Evolutionary conservation across 1,140 invertebrate genomes (phyloP), one percentile per base, ranked within the genome.

Genomic region (Pomacea maculata): DNA sequence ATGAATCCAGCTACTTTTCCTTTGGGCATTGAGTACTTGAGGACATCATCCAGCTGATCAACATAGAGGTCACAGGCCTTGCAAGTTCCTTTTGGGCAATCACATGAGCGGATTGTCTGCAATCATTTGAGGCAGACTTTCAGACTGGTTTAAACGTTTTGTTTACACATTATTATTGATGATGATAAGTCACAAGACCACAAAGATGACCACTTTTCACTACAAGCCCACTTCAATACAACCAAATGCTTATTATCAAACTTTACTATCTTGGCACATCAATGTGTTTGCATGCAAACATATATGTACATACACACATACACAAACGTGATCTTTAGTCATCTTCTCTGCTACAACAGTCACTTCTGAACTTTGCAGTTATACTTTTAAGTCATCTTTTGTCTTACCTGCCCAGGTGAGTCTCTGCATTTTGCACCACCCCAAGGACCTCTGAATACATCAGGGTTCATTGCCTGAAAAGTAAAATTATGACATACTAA

Each of bases 381-480:
- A 14, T 9, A 61, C 57, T 61, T 61, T 14, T 61, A 61, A 61
- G 15, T 17, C 11, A 11, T 6, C 57, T 14, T 61, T 61, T 61
- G 11, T 29, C 79, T 74, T 80, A 92, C 94, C 92, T 98, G 96
- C 12, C 96, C 93, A 0, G 95, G 93, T 10, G 96, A 98, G 88
- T 99, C 97, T 67, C 98, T 83, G 87, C 97, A 99, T 52, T 94
- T 91, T 11, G 93, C 92, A 1, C 97, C 97, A 65, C 97, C 97
- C 96, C 96, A 99, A 8, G 95, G 89, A 1, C 98, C 98, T 86
- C 93, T 92, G 87, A 95, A 98, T 0, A 97, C 95, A 92, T 99
- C 97, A 25, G 98, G 96, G 92, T 97, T 95, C 94, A 96, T 96
- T 0, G 94, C 93, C 95, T 97, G 86, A 14, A 87, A 86, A 14